These are phyloP conservation scores for Sylvicapra grimmia DNA, from an alignment of 2,113 vertebrate species.

Conservation along the genomic window DNA sequence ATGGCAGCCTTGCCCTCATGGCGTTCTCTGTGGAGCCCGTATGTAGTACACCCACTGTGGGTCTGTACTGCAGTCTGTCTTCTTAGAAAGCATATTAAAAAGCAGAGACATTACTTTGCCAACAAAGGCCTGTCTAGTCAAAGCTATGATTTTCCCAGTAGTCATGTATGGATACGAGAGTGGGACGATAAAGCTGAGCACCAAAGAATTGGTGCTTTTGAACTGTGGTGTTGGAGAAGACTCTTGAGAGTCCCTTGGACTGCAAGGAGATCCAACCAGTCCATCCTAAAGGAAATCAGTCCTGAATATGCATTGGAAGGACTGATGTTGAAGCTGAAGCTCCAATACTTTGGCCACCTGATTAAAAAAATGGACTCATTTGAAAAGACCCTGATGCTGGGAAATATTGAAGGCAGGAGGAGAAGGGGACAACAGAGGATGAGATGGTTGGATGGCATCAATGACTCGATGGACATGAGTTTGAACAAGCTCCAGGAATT, in stretches of 20 bases:
- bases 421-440: not conserved
- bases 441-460: not conserved
- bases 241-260: not conserved
- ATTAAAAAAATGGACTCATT: not conserved
- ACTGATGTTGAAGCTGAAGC: not conserved
- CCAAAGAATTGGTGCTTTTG: not conserved
- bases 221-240: not conserved
- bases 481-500: not conserved
- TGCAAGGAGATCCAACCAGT: not conserved
- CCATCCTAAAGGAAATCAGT: not conserved
- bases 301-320: not conserved
- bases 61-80: too few relatives aligned
- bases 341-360: not conserved
- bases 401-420: not conserved
- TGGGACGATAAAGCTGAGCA: not conserved
- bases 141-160: not conserved
- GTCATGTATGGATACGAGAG: not conserved
- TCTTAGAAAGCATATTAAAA: not conserved
- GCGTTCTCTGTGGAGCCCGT: not conserved
- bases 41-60: not conserved
- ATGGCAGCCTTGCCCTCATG: not conserved
- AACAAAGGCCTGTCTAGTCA: not conserved
- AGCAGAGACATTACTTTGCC: not conserved
- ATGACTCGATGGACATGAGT: fast-evolving
- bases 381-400: not conserved